Evolutionary conservation across 2,888 invertebrate genomes (phyloP), one percentile per base, ranked within the genome.

Genomic region (Pyrgus malvae): DNA sequence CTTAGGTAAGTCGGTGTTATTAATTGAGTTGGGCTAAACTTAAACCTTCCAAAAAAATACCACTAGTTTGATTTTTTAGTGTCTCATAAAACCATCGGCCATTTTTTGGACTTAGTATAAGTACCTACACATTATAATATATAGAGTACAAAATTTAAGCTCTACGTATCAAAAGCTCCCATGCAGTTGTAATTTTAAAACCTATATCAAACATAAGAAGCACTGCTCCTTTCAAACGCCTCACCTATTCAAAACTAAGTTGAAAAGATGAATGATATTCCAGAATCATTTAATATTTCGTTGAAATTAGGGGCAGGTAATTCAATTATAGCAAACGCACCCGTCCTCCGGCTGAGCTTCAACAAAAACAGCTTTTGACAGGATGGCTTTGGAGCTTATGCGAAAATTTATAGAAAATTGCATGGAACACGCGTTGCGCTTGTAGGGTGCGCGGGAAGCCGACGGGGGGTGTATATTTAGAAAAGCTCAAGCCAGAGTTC

Each of bases 381-480:
- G 85, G 76, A 72, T 69, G 80, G 85, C 80, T 83, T 83, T 77
- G 76, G 76, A 79, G 88, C 84, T 88, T 84, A 83, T 76, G 82
- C 79, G 87, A 87, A 86, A 87, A 85, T 89, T 86, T 87, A 88
- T 88, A 84, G 88, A 88, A 88, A 88, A 88, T 86, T 87, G 87
- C 85, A 88, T 80, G 81, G 75, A 72, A 78, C 76, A 82, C 77
- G 79, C 82, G 84, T 80, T 82, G 83, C 81, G 84, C 78, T 72
- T 74, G 67, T 70, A 69, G 77, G 77, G 78, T 76, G 86, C 83
- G 87, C 84, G 86, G 77, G 76, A 78, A 80, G 67, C 68, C 68
- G 58, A 70, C 73, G 80, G 77, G 83, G 86, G 86, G 84, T 83
- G 84, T 88, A 83, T 90, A 87, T 87, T 88, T 88, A 89, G 88